A percentile compares a stretch with the other conserved stretches of the same genome.
Evolutionary conservation across 2,113 vertebrate genomes (phyloP).

Genomic region (Aldabrachelys gigantea): DNA sequence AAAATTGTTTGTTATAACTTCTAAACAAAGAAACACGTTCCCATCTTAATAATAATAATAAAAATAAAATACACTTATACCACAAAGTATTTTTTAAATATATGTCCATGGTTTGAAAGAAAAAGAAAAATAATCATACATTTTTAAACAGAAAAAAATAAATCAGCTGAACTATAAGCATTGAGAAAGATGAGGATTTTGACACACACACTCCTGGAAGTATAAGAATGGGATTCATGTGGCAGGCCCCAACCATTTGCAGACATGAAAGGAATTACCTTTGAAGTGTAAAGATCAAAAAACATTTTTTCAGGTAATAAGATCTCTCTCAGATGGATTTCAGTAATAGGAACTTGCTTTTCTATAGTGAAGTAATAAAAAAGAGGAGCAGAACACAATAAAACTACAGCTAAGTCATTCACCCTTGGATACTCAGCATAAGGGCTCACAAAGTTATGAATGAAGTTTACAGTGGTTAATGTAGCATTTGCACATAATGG

Average conservation of each 20-base stretch:
- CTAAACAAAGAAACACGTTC: neutral
- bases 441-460: conserved; percentile 7
- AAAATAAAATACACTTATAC: conserved; percentile 1
- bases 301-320: conserved; percentile 74
- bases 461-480: conserved; percentile 1
- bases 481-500: neutral
- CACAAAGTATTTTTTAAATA: neutral
- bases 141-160: conserved; percentile 16
- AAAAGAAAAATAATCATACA: neutral
- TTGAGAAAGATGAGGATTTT: neutral
- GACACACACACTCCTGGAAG: neutral
- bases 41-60: neutral
- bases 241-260: conserved; percentile 3
- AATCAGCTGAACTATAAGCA: neutral
- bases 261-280: conserved; percentile 62
- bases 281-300: conserved; percentile 81
- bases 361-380: conserved; percentile 67
- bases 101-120: neutral
- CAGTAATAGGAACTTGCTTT: conserved; percentile 62
- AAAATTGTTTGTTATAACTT: neutral
- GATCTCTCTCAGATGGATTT: conserved; percentile 76
- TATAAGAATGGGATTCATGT: neutral
- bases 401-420: conserved; percentile 23
- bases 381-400: conserved; percentile 44
- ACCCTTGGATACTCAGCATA: neutral